phyloP scores from a whole-genome alignment of 2,888 invertebrate species.

The Falcaria lacertinaria region DNA sequence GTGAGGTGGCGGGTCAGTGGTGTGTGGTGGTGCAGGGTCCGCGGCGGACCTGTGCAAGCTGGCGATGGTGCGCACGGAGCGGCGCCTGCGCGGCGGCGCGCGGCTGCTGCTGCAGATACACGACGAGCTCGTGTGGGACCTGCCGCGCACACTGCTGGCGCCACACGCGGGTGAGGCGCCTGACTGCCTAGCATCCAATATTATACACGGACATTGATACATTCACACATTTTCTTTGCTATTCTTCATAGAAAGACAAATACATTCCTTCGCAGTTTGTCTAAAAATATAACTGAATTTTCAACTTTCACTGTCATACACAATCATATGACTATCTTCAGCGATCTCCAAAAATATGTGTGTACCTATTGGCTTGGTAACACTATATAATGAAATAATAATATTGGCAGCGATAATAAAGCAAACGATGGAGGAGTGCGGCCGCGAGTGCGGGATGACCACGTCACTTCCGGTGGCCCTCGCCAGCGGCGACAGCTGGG shows the following conservation, averaged over 20 bases:
- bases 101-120: constrained; percentile 69
- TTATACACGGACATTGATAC: too few relatives aligned
- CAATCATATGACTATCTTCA: too few relatives aligned
- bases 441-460: constrained; percentile 38
- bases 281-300: too few relatives aligned
- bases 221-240: too few relatives aligned
- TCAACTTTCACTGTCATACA: too few relatives aligned
- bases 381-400: too few relatives aligned
- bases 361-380: too few relatives aligned
- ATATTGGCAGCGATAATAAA: constrained; percentile 42
- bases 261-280: too few relatives aligned
- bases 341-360: too few relatives aligned
- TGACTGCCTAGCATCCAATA: too few relatives aligned
- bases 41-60: constrained; percentile 74
- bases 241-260: too few relatives aligned
- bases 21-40: constrained; percentile 40
- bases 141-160: constrained; percentile 33
- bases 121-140: constrained; percentile 76
- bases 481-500: constrained; percentile 49
- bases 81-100: constrained; percentile 18
- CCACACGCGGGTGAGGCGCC: too few relatives aligned
- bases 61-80: constrained; percentile 53
- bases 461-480: constrained; percentile 52
- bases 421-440: constrained; percentile 54
- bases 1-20: background rate